Percentiles rank a stretch among this genome's conserved stretches.
Conservation (phyloP, 1,140 invertebrate species). For the Frieseomelitta varia region DNA sequence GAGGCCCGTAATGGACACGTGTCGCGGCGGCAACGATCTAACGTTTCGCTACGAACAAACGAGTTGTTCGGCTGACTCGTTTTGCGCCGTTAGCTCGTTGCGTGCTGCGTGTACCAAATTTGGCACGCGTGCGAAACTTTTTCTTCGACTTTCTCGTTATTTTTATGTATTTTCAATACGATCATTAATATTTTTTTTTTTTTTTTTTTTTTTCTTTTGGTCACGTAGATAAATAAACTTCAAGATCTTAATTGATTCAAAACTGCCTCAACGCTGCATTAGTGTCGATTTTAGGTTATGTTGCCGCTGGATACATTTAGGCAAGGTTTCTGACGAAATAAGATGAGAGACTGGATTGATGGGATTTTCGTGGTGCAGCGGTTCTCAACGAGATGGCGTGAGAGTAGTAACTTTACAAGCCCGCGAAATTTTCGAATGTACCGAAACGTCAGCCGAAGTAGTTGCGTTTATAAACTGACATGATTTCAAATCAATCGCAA, state of each 20-base stretch:
- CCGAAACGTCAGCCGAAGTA: background rate
- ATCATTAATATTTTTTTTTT: no score
- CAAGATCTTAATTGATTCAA: no score
- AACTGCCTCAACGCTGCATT: no score
- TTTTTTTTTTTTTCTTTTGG: no score
- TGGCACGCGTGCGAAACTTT: no score
- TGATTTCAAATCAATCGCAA: background rate
- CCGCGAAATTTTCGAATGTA: background rate
- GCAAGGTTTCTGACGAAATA: background rate
- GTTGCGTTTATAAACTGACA: background rate
- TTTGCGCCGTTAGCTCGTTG: background rate
- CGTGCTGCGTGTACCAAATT: no score
- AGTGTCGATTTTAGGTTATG: background rate
- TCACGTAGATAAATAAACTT: no score
- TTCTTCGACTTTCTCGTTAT: no score
- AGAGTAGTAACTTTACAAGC: background rate
- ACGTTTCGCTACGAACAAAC: background rate
- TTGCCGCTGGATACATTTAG: background rate
- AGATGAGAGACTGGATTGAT: background rate
- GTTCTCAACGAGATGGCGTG: background rate
- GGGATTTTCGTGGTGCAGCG: background rate
- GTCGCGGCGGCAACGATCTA: conserved; percentile 3
- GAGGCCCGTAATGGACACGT: conserved; percentile 36
- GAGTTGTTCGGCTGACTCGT: background rate
- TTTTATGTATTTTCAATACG: no score